Conservation (phyloP, 2,797 vertebrate genomes). For the Cossypha polioptera region DNA sequence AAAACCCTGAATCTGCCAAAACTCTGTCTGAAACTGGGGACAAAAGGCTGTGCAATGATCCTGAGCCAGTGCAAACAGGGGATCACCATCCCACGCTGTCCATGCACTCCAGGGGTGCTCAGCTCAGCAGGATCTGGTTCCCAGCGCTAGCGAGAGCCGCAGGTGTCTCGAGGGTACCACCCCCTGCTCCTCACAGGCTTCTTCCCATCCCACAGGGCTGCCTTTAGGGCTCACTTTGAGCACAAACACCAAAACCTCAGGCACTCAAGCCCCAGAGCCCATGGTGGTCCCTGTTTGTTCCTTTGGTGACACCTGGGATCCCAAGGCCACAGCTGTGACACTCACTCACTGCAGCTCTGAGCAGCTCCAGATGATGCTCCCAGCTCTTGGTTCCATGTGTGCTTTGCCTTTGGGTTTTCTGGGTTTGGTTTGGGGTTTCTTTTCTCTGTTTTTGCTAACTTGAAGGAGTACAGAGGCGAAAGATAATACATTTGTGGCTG, state of each 20-base stretch:
- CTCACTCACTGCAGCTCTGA: not conserved
- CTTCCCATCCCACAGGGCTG: not conserved
- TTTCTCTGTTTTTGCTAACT: not conserved
- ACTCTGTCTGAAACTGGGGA: not conserved
- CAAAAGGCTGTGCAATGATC: not conserved
- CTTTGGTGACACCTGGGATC: accelerated
- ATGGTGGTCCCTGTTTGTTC: accelerated
- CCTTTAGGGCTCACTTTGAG: accelerated
- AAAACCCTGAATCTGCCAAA: not conserved
- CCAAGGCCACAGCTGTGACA: accelerated
- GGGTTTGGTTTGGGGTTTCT: not conserved
- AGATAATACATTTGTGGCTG: conserved; percentile 6
- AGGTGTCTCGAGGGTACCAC: not conserved
- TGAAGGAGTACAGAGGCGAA: conserved; percentile 11
- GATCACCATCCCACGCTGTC: not conserved
- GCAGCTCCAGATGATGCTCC: not conserved
- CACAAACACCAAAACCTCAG: accelerated
- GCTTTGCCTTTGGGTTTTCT: not conserved
- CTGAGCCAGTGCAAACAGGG: not conserved
- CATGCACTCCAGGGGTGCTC: not conserved
- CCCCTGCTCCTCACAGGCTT: not conserved
- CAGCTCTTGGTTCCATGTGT: not conserved
- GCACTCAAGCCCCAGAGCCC: accelerated
- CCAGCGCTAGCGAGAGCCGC: not conserved
- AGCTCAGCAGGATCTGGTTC: not conserved